Evolutionary conservation across 53 echinoderm and acorn worm genomes (phyloP).

Genomic region (Echinarachnius parma): DNA sequence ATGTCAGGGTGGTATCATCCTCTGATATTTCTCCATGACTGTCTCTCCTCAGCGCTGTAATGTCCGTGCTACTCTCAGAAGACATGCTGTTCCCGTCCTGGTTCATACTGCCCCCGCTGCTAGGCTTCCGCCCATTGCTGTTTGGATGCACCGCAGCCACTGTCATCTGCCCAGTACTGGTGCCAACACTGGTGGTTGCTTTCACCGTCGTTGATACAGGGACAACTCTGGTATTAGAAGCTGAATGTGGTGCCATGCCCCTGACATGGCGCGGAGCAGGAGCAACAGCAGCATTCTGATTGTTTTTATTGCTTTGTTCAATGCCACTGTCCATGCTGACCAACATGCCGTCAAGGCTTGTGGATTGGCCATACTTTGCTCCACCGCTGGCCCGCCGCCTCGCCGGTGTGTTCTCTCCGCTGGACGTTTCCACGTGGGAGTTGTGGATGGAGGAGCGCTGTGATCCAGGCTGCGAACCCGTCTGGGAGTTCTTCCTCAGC

Average conservation of each 20-base stretch:
- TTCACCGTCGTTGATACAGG: slow-evolving; percentile 18
- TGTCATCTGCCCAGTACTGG: slow-evolving; percentile 28
- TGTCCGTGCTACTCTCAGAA: slow-evolving; percentile 62
- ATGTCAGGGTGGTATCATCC: slow-evolving; percentile 13
- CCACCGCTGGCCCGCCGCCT: slow-evolving; percentile 27
- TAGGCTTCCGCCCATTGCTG: slow-evolving; percentile 29
- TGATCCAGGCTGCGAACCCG: slow-evolving; percentile 75
- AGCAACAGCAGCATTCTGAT: slow-evolving; percentile 18
- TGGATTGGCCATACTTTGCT: slow-evolving; percentile 17
- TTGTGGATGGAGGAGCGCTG: slow-evolving; percentile 82
- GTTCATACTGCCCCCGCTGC: slow-evolving; percentile 11
- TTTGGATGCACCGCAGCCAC: slow-evolving; percentile 34
- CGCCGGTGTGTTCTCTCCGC: slow-evolving; percentile 47
- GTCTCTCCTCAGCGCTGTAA: slow-evolving; percentile 50
- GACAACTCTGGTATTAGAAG: slow-evolving; percentile 23
- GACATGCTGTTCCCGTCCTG: slow-evolving; percentile 25
- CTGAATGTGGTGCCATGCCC: neutral
- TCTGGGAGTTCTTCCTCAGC: slow-evolving; percentile 77
- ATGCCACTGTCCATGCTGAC: slow-evolving; percentile 49
- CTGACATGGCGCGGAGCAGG: neutral
- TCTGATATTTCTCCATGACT: slow-evolving; percentile 38
- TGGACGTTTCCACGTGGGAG: slow-evolving; percentile 59
- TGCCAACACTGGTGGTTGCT: slow-evolving; percentile 15
- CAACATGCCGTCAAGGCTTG: slow-evolving; percentile 43
- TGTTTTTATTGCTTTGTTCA: slow-evolving; percentile 48